Percentiles rank a stretch among this genome's conserved stretches.
Conservation (phyloP, 2,797 vertebrate species). For the Spheniscus humboldti region DNA sequence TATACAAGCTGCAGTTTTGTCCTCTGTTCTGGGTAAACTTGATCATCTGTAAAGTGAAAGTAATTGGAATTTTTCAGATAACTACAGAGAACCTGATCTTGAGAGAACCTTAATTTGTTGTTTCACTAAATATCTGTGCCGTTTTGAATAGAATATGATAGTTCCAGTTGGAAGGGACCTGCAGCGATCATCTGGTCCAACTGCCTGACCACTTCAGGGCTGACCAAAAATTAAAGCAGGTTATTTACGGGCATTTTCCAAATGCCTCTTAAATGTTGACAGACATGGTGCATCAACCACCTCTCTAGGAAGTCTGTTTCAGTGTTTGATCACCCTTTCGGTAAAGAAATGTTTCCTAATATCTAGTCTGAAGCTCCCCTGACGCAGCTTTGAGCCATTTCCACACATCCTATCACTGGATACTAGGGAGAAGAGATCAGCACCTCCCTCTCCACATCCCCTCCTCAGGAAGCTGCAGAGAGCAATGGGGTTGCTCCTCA, state of each 20-base stretch:
- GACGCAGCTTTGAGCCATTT: background rate
- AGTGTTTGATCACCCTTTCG: background rate
- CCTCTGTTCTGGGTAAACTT: background rate
- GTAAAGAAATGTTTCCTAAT: background rate
- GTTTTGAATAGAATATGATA: background rate
- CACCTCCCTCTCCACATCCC: background rate
- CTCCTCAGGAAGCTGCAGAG: background rate
- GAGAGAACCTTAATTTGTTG: background rate
- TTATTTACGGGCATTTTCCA: background rate
- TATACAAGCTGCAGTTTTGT: background rate
- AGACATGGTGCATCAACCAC: background rate
- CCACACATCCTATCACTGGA: background rate
- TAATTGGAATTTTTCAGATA: background rate
- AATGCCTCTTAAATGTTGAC: background rate
- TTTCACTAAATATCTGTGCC: background rate
- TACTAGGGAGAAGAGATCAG: background rate
- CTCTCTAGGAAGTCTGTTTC: background rate
- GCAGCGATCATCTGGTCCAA: background rate
- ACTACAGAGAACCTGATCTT: background rate
- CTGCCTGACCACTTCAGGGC: background rate
- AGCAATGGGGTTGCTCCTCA: background rate
- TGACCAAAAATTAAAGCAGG: background rate
- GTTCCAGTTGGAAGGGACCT: background rate
- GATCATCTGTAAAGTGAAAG: background rate
- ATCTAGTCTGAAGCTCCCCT: background rate